Evolutionary conservation across 2,888 invertebrate genomes (phyloP).

Genomic region (Hanleya hanleyi): DNA sequence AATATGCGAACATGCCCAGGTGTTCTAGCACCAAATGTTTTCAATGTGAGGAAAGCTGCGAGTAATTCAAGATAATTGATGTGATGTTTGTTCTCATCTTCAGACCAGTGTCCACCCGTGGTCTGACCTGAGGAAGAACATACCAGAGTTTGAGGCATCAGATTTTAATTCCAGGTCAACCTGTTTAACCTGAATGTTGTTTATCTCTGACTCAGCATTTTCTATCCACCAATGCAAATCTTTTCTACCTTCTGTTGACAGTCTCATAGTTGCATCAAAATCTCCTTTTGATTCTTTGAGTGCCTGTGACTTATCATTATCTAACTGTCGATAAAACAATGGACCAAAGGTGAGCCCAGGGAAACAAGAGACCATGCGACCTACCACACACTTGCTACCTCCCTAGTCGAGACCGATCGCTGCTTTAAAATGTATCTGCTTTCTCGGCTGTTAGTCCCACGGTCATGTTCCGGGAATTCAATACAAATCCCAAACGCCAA

Average conservation of each 20-base stretch:
- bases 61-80: conserved; percentile 22
- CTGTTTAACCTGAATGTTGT: too few relatives aligned
- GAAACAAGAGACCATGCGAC: too few relatives aligned
- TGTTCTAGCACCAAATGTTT: conserved; percentile 6
- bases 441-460: conserved; percentile 15
- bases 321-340: conserved; percentile 21
- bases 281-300: too few relatives aligned
- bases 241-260: not conserved
- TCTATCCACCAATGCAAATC: too few relatives aligned
- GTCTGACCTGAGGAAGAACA: not conserved
- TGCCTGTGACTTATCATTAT: conserved; percentile 19
- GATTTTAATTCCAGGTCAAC: conserved; percentile 8
- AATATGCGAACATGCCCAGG: conserved; percentile 20
- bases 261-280: too few relatives aligned
- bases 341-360: conserved; percentile 16
- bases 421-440: not conserved
- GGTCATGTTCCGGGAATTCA: conserved; percentile 28
- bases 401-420: not conserved
- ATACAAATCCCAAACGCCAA: not conserved
- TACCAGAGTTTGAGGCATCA: conserved; percentile 14
- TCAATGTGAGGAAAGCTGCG: conserved; percentile 19
- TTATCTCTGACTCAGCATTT: too few relatives aligned
- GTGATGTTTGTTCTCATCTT: conserved; percentile 13
- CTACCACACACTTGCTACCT: too few relatives aligned
- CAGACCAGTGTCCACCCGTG: conserved; percentile 19